These are phyloP conservation scores for Tipula helvola DNA, from an alignment of 2,888 invertebrate species.

Conservation along the genomic window DNA sequence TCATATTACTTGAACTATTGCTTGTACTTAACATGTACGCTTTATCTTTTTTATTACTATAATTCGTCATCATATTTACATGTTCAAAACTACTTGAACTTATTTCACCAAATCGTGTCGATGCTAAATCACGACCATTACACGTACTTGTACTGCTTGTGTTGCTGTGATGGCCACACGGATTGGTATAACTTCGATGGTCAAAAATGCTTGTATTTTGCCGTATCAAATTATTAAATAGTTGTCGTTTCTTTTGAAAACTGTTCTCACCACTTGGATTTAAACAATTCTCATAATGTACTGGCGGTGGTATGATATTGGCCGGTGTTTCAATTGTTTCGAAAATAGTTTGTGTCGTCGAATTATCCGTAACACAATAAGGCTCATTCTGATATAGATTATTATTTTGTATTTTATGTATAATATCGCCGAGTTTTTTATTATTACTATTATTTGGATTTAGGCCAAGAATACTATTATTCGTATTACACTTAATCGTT, in stretches of 20 bases:
- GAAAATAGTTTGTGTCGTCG: background rate
- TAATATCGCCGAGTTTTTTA: background rate
- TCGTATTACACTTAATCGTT: background rate
- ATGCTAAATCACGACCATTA: background rate
- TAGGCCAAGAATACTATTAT: background rate
- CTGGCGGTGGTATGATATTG: background rate
- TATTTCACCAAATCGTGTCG: conserved; percentile 17
- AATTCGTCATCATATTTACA: conserved; percentile 20
- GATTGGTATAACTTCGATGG: background rate
- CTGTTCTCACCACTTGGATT: background rate
- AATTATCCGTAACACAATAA: background rate
- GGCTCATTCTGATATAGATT: background rate
- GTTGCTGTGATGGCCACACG: background rate
- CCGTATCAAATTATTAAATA: background rate
- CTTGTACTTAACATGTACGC: background rate
- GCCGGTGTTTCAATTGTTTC: background rate
- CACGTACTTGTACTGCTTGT: background rate
- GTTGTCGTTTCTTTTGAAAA: background rate
- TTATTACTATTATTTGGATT: background rate
- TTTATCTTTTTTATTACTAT: background rate
- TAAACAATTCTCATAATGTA: background rate
- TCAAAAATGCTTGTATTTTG: background rate
- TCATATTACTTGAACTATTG: background rate
- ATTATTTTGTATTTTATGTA: background rate
- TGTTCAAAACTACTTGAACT: conserved; percentile 25